Evolutionary conservation across 1,140 invertebrate species (phyloP), one percentile per base, ranked within the genome.

Genomic region (Brevipalpus yothersi): DNA sequence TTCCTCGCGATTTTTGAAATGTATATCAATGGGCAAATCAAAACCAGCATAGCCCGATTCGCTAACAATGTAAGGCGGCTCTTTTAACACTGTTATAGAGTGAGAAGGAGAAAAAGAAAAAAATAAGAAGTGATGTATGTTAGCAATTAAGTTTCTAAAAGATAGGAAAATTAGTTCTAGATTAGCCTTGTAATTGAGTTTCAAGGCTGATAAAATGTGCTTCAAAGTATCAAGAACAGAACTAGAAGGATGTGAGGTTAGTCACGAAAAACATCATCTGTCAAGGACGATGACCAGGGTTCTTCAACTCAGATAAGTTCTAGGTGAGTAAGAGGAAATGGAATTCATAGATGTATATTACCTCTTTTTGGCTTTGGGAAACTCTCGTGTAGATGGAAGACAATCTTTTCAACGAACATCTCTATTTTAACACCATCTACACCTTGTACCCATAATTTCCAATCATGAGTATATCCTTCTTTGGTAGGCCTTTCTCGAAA

Each of bases 31-130:
- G 2, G 83, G 83, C 54, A 95, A 74, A 47, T 78, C 75, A 69
- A 96, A 96, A 17, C 90, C 86, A 59, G 88, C 91, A 78, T 95
- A 95, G 2, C 92, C 92, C 9, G 85, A 85, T 69, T 95, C 90
- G 65, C 82, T 81, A 17, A 95, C 78, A 54, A 76, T 72, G 74
- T 87, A 96, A n/a, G 92, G 90, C 45, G 89, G 86, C 59, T 89
- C 83, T 68, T 88, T 91, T 1, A 86, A 70, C 64, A 84, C 83
- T 86, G 71, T 61, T 79, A 78, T 66, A 23, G 63, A 56, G n/a
- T n/a, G n/a, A n/a, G 31, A 57, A 51, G 12, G 42, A 42, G 13
- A 51, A 5, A 19, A 61, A 43, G 31, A 43, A 42, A 23, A 51
- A 51, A 13, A 51, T 2, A 51, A 2, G 1, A 51, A 45, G 43